phyloP scores from a whole-genome alignment of 1,140 invertebrate genomes.

The Nasonia giraulti region DNA sequence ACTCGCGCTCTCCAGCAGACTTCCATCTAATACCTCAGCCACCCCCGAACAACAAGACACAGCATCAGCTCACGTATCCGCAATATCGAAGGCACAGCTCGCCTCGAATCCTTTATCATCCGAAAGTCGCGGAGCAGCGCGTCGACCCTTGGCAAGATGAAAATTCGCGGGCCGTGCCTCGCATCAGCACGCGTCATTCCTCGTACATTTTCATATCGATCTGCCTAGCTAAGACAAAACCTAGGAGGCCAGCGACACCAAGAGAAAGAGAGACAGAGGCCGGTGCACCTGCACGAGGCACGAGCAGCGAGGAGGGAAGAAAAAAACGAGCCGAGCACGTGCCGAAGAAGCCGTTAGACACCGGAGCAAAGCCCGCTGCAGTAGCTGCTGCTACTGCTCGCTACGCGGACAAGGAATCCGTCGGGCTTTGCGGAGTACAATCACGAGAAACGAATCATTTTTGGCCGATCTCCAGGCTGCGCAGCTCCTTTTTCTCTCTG shows the following conservation, averaged over 20 bases:
- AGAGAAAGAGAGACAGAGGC: neutral
- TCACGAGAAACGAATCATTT: slow-evolving; percentile 53
- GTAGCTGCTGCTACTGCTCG: neutral
- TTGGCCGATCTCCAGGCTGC: slow-evolving; percentile 46
- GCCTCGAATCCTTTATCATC: slow-evolving; percentile 2
- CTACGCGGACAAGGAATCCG: neutral
- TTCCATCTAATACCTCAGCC: neutral
- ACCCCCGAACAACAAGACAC: neutral
- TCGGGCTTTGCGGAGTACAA: slow-evolving; percentile 41
- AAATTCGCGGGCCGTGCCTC: slow-evolving; percentile 37
- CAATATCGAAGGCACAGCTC: slow-evolving; percentile 7
- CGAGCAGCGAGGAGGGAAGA: neutral
- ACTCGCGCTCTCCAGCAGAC: neutral
- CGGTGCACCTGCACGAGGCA: neutral
- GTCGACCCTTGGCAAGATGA: slow-evolving; percentile 28
- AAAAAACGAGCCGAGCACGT: neutral
- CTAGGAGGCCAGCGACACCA: neutral
- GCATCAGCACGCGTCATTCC: neutral
- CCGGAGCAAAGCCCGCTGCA: neutral
- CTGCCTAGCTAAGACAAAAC: neutral
- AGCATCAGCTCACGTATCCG: neutral
- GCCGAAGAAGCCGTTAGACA: slow-evolving; percentile 3
- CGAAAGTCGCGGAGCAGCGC: neutral
- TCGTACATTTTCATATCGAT: slow-evolving; percentile 4
- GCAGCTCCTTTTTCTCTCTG: neutral